Evolutionary conservation across 2,888 invertebrate species (phyloP).

Genomic region (Ectropis crepuscularia): DNA sequence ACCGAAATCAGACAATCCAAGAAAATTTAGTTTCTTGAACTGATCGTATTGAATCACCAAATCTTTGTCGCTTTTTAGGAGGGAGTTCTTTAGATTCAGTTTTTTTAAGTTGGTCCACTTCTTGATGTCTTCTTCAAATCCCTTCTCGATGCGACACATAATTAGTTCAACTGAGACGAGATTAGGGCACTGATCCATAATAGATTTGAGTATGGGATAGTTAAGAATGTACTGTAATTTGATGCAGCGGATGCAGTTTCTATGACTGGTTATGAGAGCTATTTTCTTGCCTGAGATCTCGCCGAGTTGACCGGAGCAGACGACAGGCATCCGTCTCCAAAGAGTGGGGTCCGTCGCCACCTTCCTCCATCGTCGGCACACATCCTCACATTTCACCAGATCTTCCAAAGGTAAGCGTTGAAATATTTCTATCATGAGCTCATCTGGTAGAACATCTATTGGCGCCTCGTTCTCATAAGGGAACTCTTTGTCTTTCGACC

Average conservation of each 20-base stretch:
- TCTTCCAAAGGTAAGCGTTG: slow-evolving; percentile 66
- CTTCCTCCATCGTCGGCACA: slow-evolving; percentile 70
- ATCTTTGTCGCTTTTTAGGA: slow-evolving; percentile 56
- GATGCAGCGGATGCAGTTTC: slow-evolving; percentile 61
- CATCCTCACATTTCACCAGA: slow-evolving; percentile 65
- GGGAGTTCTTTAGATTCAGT: slow-evolving; percentile 72
- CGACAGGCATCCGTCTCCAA: slow-evolving; percentile 65
- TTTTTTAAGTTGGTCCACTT: slow-evolving; percentile 68
- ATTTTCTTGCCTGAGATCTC: slow-evolving; percentile 63
- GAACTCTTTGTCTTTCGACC: slow-evolving; percentile 47
- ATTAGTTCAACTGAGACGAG: slow-evolving; percentile 70
- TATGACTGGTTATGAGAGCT: slow-evolving; percentile 63
- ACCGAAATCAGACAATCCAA: slow-evolving; percentile 75
- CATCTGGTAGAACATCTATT: slow-evolving; percentile 69
- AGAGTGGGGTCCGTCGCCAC: slow-evolving; percentile 61
- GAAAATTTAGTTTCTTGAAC: slow-evolving; percentile 62
- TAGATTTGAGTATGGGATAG: slow-evolving; percentile 61
- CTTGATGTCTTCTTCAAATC: slow-evolving; percentile 63
- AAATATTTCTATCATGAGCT: slow-evolving; percentile 70
- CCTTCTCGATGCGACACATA: slow-evolving; percentile 72
- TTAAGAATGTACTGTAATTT: slow-evolving; percentile 73
- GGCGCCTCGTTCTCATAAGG: slow-evolving; percentile 40
- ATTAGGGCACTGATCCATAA: slow-evolving; percentile 66
- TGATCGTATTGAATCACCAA: slow-evolving; percentile 64
- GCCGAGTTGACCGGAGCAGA: slow-evolving; percentile 71